Base-by-base conservation (phyloP, 2,113 vertebrate genomes). In the Eurystomus gularis region DNA sequence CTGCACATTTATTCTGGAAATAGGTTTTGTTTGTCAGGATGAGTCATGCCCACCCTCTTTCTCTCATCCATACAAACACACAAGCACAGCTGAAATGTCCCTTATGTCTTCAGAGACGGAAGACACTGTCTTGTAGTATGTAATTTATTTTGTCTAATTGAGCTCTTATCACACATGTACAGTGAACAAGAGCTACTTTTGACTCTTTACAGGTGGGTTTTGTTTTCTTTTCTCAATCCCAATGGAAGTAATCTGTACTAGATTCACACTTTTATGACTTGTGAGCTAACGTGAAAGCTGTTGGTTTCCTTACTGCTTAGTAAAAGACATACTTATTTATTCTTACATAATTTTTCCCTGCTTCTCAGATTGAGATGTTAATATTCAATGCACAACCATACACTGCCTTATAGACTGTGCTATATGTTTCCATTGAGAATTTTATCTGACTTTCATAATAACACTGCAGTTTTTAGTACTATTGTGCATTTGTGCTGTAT, bases 11-110 rank as follows among this genome's bases (percentile, higher is more conserved):
- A 65, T 94, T 91, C 54, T 92, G 73, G 77, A 61, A 92, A 79
- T 20, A 86, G 57, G 42, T 61, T 93, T 78, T 95, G 55, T 84
- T 94, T 95, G 48, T 75, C 81, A 70, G 77, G 61, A 91, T 93
- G 95, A 95, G 42, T 97, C 92, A 94, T 82, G 73, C 37, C 61
- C 73, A 91, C 17, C 16, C n/a, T 80, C 44, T 65, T 83, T 72
- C 51, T 62, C 72, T 73, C 79, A 86, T 40, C 83, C 52, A 19
- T 86, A n/a, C 48, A 64, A 86, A 72, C 24, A 44, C 65, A 82
- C 26, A 86, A 33, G 51, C 2, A 1, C 69, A 93, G 88, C 72
- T 65, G 80, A 92, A 93, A 72, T 11, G 21, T 86, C 52, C 68
- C 57, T 83, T 44, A 78, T 21, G 37, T 69, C 64, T 93, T 88